A percentile compares a stretch with the other conserved stretches of the same genome.
Evolutionary conservation across 1,140 invertebrate genomes (phyloP).

Genomic region (Drosophila micromelanica): DNA sequence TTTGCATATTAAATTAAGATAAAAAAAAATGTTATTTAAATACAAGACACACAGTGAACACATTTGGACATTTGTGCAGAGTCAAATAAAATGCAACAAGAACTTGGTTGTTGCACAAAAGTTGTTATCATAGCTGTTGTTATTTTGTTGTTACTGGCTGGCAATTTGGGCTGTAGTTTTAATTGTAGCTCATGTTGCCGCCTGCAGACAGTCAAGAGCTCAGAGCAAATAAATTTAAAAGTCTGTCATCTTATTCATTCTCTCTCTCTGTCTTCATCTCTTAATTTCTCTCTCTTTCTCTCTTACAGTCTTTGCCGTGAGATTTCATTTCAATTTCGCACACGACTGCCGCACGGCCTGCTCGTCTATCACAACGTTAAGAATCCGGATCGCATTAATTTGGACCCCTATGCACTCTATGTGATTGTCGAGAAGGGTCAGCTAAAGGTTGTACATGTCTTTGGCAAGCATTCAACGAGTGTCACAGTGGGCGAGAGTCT

Average conservation of each 20-base stretch:
- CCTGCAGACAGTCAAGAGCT: slow-evolving; percentile 55
- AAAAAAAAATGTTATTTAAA: slow-evolving; percentile 62
- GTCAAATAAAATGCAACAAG: slow-evolving; percentile 67
- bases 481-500: slow-evolving; percentile 94
- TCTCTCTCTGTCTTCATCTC: neutral
- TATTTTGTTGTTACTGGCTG: slow-evolving; percentile 27
- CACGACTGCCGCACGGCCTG: slow-evolving; percentile 92
- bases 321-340: slow-evolving; percentile 94
- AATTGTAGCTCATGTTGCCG: slow-evolving; percentile 73
- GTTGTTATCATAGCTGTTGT: slow-evolving; percentile 12
- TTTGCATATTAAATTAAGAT: slow-evolving; percentile 82
- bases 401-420: slow-evolving; percentile 93
- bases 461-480: slow-evolving; percentile 93
- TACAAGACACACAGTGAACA: slow-evolving; percentile 31
- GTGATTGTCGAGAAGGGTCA: slow-evolving; percentile 95
- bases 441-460: slow-evolving; percentile 95
- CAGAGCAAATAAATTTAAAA: slow-evolving; percentile 69
- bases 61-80: slow-evolving; percentile 33
- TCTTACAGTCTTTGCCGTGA: slow-evolving; percentile 90
- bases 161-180: slow-evolving; percentile 72
- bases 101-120: slow-evolving; percentile 50
- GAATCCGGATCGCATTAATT: slow-evolving; percentile 90
- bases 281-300: slow-evolving; percentile 6
- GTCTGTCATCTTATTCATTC: slow-evolving; percentile 39
- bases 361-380: slow-evolving; percentile 95